Percentiles rank a stretch among this genome's conserved stretches.
These are phyloP conservation scores for Julus scandinavius DNA, from an alignment of 2,888 invertebrate species.

Conservation along the genomic window DNA sequence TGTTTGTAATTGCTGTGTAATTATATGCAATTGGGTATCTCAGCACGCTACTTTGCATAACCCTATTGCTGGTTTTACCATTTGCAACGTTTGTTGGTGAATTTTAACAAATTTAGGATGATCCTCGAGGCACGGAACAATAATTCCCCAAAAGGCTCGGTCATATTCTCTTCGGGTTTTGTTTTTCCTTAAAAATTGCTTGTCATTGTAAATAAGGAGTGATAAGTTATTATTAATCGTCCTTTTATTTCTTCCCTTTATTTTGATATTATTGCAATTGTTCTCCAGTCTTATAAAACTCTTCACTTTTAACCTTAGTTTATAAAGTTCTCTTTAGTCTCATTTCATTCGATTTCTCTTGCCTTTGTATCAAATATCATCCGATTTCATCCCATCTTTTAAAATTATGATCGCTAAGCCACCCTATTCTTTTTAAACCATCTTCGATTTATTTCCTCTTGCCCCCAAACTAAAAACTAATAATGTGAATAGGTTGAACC, in stretches of 20 bases:
- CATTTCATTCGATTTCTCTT: constrained; percentile 24
- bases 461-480: constrained; percentile 27
- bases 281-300: constrained; percentile 36
- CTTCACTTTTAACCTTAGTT: constrained; percentile 42
- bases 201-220: constrained; percentile 51
- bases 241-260: neutral
- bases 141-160: neutral
- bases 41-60: neutral
- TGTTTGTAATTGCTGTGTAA: neutral
- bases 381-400: constrained; percentile 26
- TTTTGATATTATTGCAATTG: constrained; percentile 17
- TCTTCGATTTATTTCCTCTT: constrained; percentile 43
- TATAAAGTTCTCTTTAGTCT: constrained; percentile 5
- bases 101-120: constrained; percentile 2
- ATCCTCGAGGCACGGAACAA: constrained; percentile 10
- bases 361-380: constrained; percentile 47
- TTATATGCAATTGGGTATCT: constrained; percentile 30
- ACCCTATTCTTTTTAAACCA: constrained; percentile 11
- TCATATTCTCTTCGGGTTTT: neutral
- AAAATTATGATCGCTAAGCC: neutral
- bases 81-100: neutral
- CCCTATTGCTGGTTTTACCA: neutral
- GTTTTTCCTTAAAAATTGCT: constrained; percentile 41
- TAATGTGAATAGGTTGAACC: constrained; percentile 50
- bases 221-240: constrained; percentile 47